phyloP scores from a whole-genome alignment of 2,888 invertebrate species.

The Machimus rusticus region DNA sequence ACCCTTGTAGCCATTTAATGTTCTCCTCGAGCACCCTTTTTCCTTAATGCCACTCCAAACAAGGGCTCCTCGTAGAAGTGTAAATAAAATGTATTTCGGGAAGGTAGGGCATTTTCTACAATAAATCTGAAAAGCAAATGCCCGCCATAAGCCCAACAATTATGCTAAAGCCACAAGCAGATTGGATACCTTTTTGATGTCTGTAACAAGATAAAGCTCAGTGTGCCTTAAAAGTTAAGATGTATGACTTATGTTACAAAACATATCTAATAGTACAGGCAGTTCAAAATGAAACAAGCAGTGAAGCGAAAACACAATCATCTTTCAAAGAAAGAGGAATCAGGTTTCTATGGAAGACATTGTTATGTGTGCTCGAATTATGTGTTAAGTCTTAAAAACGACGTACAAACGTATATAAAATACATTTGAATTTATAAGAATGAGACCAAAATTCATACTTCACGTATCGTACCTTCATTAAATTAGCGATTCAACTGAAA shows the following conservation, averaged over 20 bases:
- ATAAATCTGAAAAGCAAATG: background rate
- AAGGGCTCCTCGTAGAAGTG: slow-evolving; percentile 11
- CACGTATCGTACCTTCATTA: too few species aligned
- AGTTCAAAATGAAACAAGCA: background rate
- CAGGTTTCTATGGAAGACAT: too few species aligned
- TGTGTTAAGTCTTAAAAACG: too few species aligned
- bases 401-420: too few species aligned
- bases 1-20: slow-evolving; percentile 38
- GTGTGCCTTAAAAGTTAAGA: background rate
- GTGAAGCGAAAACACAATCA: background rate
- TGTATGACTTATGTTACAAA: background rate
- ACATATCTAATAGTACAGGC: background rate
- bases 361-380: too few species aligned
- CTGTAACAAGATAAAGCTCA: background rate
- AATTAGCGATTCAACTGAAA: too few species aligned
- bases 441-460: too few species aligned
- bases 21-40: slow-evolving; percentile 26
- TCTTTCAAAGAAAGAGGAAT: too few species aligned
- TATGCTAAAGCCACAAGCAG: background rate
- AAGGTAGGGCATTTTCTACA: background rate
- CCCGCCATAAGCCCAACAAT: background rate
- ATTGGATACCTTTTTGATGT: background rate
- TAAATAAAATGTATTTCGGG: slow-evolving; percentile 31
- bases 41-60: slow-evolving; percentile 35
- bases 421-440: too few species aligned